Base-by-base conservation (phyloP, 2,113 vertebrate genomes). In the Grallaria varia region DNA sequence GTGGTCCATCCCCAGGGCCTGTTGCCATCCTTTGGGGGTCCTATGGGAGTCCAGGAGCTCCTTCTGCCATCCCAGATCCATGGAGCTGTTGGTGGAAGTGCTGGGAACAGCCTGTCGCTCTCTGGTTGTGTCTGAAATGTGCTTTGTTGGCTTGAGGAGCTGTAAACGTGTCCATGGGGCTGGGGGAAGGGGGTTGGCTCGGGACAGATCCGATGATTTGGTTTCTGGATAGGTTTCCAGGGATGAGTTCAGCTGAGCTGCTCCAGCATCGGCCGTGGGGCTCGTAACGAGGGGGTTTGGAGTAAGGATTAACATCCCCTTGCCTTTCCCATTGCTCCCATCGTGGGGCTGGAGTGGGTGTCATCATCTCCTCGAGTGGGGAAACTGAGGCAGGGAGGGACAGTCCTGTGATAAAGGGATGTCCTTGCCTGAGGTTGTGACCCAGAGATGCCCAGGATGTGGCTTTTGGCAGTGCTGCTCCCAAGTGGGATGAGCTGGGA, bases 201-300 rank as follows among this genome's bases (percentile, higher is more conserved):
- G 3, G 77, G 67, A 49, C 53, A 1, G 5, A 76, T 45, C 49
- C 8, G 9, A 85, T 84, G 79, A 69, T 94, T 93, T 83, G 67
- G 82, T 90, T 93, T 79, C 88, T 93, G 85, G 87, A 11, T 79
- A 6, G 74, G 33, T 66, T 95, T 95, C 44, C 71, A 90, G 85
- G 71, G 78, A 76, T 93, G 90, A 94, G 82, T 90, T 96, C 78
- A 97, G 89, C 86, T 2, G 56, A 95, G 69, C 2, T 3, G 84
- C 84, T 84, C 64, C 1, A 1, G 52, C 2, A 14, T 81, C 64
- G 66, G 87, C 72, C 2, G 2, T 12, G 35, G 84, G 37, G 62
- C 60, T 95, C 1, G 0, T 69, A 81, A 42, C 0, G 0, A 90
- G 75, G 28, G 45, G 8, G 39, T 84, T 56, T 55, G 64, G 77